Conservation (phyloP, 2,797 vertebrate species). For the Phataginus tricuspis region DNA sequence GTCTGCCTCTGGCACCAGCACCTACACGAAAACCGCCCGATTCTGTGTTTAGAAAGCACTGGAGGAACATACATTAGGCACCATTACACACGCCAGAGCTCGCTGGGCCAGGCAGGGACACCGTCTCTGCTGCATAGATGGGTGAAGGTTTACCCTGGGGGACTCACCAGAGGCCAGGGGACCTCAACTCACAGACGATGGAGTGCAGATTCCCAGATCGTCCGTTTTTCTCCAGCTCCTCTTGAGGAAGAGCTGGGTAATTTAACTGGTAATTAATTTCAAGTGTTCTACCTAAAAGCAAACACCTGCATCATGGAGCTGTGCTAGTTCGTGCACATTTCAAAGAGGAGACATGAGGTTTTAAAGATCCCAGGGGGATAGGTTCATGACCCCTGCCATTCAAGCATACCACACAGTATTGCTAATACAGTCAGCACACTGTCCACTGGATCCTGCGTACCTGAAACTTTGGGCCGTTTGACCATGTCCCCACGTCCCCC, state of each 20-base stretch:
- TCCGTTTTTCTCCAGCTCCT: neutral
- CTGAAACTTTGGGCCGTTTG: neutral
- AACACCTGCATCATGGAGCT: too few species aligned
- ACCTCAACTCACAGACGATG: neutral
- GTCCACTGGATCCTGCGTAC: rapidly evolving
- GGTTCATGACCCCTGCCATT: too few species aligned
- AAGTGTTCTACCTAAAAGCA: neutral
- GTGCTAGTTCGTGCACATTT: neutral
- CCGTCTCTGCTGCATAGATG: rapidly evolving
- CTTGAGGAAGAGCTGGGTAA: neutral
- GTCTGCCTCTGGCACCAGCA: neutral
- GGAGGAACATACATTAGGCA: rapidly evolving
- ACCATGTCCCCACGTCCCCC: neutral
- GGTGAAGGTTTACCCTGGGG: neutral
- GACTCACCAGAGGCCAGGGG: neutral
- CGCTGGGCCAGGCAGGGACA: rapidly evolving
- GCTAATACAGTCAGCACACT: neutral
- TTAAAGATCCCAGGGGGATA: neutral
- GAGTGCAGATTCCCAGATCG: neutral
- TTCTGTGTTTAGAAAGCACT: neutral
- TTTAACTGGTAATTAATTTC: neutral
- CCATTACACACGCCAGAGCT: rapidly evolving
- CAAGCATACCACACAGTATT: neutral
- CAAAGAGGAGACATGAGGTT: neutral
- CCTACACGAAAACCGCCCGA: neutral